Evolutionary conservation across 2,888 invertebrate genomes (phyloP).

Genomic region (Synanthedon myopaeformis): DNA sequence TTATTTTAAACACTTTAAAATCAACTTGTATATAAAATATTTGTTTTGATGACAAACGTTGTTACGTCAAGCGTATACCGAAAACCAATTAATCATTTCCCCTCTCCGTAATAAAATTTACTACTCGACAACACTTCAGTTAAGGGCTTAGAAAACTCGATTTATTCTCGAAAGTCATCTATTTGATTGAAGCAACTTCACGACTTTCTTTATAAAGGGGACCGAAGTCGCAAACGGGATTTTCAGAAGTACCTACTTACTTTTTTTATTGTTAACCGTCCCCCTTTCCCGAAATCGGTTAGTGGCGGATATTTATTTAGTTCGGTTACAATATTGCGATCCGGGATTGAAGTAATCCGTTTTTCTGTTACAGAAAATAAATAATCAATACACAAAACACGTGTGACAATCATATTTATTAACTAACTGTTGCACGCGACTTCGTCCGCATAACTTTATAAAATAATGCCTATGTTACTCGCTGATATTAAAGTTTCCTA

Average conservation of each 20-base stretch:
- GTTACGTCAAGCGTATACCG: conserved; percentile 9
- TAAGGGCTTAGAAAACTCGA: conserved; percentile 21
- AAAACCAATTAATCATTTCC: conserved; percentile 29
- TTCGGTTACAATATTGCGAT: background rate
- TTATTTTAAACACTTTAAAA: background rate
- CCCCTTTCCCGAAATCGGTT: conserved; percentile 11
- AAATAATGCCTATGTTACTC: too few species aligned
- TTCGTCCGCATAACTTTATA: too few species aligned
- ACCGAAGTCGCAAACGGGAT: conserved; percentile 11
- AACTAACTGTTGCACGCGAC: too few species aligned
- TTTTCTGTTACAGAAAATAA: too few species aligned
- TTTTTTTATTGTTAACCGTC: conserved; percentile 17
- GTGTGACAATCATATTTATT: too few species aligned
- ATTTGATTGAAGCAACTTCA: conserved; percentile 35
- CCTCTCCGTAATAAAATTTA: conserved; percentile 21
- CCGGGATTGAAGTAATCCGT: too few species aligned
- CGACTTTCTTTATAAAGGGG: conserved; percentile 16
- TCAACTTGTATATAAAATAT: background rate
- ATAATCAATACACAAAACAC: too few species aligned
- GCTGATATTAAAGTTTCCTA: too few species aligned
- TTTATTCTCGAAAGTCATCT: conserved; percentile 36
- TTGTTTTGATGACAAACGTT: conserved; percentile 1
- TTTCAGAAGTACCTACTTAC: conserved; percentile 5
- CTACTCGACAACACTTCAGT: conserved; percentile 18
- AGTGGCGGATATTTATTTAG: conserved; percentile 1